phyloP scores from a whole-genome alignment of 2,797 vertebrate genomes.

The Leptodactylus fallax region DNA sequence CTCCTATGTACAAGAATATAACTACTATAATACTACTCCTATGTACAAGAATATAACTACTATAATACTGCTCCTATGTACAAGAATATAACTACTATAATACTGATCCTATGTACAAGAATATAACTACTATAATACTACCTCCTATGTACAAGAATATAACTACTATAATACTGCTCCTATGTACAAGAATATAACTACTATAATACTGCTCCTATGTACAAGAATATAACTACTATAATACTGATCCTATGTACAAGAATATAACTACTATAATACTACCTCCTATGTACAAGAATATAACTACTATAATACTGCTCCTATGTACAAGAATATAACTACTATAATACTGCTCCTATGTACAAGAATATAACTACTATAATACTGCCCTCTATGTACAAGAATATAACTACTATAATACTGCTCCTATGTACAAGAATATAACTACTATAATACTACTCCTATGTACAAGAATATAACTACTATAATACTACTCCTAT shows the following conservation, averaged over 20 bases:
- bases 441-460: conserved; percentile 9
- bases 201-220: not conserved
- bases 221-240: conserved; percentile 9
- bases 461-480: conserved; percentile 7
- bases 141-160: not conserved
- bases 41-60: not conserved
- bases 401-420: conserved; percentile 18
- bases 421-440: conserved; percentile 1
- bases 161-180: conserved; percentile 2
- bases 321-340: conserved; percentile 10
- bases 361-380: conserved; percentile 23
- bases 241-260: conserved; percentile 1
- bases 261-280: conserved; percentile 24
- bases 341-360: conserved; percentile 8
- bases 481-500: conserved; percentile 4
- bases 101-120: not conserved
- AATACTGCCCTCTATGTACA: too few relatives aligned
- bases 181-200: conserved; percentile 2
- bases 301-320: conserved; percentile 9
- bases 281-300: conserved; percentile 3
- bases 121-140: not conserved
- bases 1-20: too few relatives aligned
- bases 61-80: conserved; percentile 1
- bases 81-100: conserved; percentile 14
- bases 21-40: not conserved